Percentiles rank a stretch among this genome's conserved stretches.
Evolutionary conservation across 2,888 invertebrate genomes (phyloP).

Genomic region (Zhengitettix transpicula): DNA sequence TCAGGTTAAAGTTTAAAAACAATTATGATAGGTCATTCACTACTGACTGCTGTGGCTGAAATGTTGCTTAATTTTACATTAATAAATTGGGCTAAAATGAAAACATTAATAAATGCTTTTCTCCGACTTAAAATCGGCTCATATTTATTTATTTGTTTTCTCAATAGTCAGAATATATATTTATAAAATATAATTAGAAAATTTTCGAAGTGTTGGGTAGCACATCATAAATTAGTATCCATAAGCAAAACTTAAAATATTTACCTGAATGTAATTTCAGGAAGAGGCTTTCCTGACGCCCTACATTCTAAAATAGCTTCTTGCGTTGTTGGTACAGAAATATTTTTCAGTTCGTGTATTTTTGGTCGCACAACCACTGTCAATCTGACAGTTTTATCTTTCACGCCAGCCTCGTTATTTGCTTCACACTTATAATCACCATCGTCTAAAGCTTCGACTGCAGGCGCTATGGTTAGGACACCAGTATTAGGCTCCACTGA

Average conservation of each 20-base stretch:
- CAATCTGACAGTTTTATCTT: slow-evolving; percentile 46
- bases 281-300: slow-evolving; percentile 65
- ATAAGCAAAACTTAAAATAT: not conserved
- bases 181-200: no score
- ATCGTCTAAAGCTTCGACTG: slow-evolving; percentile 51
- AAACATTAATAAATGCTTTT: no score
- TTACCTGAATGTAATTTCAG: slow-evolving; percentile 49
- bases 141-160: no score
- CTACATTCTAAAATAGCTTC: slow-evolving; percentile 56
- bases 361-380: slow-evolving; percentile 59
- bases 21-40: no score
- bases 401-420: slow-evolving; percentile 58
- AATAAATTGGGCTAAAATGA: no score
- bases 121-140: no score
- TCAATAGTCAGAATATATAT: no score
- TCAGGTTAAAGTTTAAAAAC: no score
- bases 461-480: not conserved
- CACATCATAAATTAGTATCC: not conserved
- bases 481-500: not conserved
- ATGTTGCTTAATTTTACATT: no score
- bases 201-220: no score
- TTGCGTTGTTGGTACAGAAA: slow-evolving; percentile 43
- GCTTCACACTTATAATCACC: slow-evolving; percentile 70
- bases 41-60: no score
- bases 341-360: slow-evolving; percentile 60